Percentiles rank a stretch among this genome's conserved stretches.
Conservation (phyloP, 1,140 invertebrate genomes). For the Drosophila cardini region DNA sequence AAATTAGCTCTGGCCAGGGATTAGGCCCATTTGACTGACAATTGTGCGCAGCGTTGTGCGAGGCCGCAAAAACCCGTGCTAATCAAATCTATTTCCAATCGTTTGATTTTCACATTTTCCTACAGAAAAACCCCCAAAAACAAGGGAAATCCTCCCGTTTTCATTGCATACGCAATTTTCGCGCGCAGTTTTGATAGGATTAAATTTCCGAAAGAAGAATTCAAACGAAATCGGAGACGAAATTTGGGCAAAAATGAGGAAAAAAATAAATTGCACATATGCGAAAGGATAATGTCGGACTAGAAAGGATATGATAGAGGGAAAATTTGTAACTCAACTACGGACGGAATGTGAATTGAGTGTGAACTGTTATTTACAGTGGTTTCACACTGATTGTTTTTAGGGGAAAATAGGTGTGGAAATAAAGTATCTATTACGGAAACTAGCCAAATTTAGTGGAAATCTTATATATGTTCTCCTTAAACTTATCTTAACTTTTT, state of each 20-base stretch:
- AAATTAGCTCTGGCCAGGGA: slow-evolving; percentile 80
- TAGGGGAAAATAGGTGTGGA: neutral
- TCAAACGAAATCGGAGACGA: slow-evolving; percentile 58
- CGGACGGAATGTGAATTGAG: no score
- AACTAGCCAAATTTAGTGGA: no score
- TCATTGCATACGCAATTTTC: slow-evolving; percentile 46
- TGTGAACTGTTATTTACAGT: neutral
- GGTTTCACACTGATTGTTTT: neutral
- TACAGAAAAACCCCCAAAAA: slow-evolving; percentile 58
- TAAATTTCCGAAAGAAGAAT: slow-evolving; percentile 63
- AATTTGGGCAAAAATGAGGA: slow-evolving; percentile 32
- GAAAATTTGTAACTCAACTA: neutral
- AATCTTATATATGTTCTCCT: no score
- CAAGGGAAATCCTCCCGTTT: slow-evolving; percentile 16
- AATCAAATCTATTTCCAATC: slow-evolving; percentile 84
- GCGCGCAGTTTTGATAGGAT: slow-evolving; percentile 73
- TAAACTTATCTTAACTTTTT: neutral
- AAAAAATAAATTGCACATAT: slow-evolving; percentile 61
- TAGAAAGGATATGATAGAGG: neutral
- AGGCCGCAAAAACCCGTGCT: slow-evolving; percentile 29
- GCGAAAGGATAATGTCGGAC: slow-evolving; percentile 69
- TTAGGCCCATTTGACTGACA: slow-evolving; percentile 83
- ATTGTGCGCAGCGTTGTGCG: slow-evolving; percentile 43
- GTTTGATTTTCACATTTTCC: slow-evolving; percentile 69
- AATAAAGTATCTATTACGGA: no score